Conservation (phyloP, 2,113 vertebrate species). For the Cebus imitator region DNA sequence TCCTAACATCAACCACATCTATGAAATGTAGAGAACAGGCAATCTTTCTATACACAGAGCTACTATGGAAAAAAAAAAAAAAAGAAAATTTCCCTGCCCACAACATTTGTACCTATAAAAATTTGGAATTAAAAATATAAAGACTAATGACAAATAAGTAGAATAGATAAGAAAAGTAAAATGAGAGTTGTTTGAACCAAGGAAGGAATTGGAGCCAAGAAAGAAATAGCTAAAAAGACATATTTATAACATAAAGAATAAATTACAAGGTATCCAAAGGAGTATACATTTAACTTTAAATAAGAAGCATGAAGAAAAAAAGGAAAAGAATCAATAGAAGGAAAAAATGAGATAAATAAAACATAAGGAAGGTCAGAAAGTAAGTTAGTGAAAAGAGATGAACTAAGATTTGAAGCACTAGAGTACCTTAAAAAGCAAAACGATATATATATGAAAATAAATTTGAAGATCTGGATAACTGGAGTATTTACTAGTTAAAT, state of each 20-base stretch:
- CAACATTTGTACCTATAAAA: background rate
- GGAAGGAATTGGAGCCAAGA: background rate
- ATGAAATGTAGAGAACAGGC: background rate
- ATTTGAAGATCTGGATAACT: background rate
- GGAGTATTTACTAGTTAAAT: background rate
- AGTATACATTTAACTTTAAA: background rate
- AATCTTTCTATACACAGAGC: background rate
- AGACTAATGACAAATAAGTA: background rate
- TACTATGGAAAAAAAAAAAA: background rate
- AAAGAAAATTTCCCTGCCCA: background rate
- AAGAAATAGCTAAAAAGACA: background rate
- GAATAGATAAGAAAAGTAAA: background rate
- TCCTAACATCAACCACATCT: no score
- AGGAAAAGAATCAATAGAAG: background rate
- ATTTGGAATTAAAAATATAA: background rate
- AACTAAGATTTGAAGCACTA: background rate
- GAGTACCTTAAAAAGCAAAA: background rate
- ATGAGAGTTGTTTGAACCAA: background rate
- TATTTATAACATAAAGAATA: background rate
- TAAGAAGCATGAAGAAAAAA: background rate
- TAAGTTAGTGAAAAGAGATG: background rate
- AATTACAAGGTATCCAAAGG: background rate
- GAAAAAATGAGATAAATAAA: background rate
- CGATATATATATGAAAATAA: background rate
- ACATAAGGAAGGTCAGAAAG: background rate